Conservation (phyloP, 2,888 invertebrate genomes). For the Hemicrepidius hirtus region DNA sequence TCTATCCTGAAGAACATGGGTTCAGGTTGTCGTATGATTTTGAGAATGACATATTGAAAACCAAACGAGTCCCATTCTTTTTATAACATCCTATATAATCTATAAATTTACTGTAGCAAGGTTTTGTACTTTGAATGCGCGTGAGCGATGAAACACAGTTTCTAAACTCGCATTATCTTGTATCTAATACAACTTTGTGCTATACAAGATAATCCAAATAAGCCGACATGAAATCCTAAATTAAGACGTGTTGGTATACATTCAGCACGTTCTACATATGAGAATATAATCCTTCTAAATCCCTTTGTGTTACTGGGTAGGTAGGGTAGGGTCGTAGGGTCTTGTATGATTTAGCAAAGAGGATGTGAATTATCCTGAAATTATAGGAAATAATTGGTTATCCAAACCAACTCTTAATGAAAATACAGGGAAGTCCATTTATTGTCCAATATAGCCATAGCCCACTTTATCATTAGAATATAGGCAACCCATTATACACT, state of each 20-base stretch:
- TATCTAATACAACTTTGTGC: background rate
- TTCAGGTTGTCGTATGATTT: too few relatives aligned
- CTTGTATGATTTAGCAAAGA: too few relatives aligned
- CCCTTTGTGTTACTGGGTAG: constrained; percentile 2
- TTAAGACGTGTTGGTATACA: background rate
- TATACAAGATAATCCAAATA: background rate
- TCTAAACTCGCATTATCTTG: background rate
- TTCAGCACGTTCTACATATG: background rate
- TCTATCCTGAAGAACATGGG: too few relatives aligned
- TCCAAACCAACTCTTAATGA: too few relatives aligned
- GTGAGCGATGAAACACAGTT: background rate
- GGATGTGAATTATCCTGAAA: background rate
- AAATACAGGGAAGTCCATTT: too few relatives aligned
- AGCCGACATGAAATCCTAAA: background rate
- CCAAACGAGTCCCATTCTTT: too few relatives aligned
- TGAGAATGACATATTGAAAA: too few relatives aligned
- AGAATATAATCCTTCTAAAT: background rate
- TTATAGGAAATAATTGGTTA: too few relatives aligned
- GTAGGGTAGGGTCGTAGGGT: background rate
- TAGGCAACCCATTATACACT: too few relatives aligned
- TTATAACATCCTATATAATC: background rate
- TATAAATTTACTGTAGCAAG: background rate
- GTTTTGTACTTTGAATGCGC: background rate
- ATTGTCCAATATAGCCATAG: too few relatives aligned
- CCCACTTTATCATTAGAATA: too few relatives aligned